Percentiles rank a stretch among this genome's conserved stretches.
Conservation (phyloP, 2,797 vertebrate species). For the Pipistrellus pipistrellus region DNA sequence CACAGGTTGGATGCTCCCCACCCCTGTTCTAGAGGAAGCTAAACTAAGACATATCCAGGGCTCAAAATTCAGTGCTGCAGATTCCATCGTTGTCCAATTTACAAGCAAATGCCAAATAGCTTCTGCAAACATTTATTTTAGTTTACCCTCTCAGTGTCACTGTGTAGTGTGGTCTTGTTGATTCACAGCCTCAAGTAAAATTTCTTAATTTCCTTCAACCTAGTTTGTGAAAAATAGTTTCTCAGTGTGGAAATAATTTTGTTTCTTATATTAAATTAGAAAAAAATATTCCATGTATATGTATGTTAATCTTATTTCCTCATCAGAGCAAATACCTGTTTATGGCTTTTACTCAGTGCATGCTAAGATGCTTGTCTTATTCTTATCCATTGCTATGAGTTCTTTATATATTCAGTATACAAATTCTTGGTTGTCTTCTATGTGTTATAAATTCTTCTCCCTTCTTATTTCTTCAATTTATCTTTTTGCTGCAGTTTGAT, state of each 20-base stretch:
- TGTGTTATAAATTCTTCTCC: background rate
- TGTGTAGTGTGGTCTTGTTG: background rate
- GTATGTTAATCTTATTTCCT: background rate
- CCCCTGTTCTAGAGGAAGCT: background rate
- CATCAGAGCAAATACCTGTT: background rate
- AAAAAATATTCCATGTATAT: background rate
- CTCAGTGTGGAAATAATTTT: background rate
- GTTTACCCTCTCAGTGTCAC: background rate
- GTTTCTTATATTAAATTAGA: background rate
- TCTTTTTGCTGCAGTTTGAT: background rate
- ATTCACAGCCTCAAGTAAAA: background rate
- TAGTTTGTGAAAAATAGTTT: background rate
- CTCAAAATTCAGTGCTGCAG: background rate
- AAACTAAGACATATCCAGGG: background rate
- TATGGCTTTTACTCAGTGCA: background rate
- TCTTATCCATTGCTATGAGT: background rate
- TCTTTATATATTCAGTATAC: background rate
- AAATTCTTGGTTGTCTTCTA: background rate
- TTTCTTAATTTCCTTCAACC: background rate
- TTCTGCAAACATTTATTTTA: background rate
- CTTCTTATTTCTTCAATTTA: background rate
- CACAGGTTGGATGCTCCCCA: too few relatives aligned
- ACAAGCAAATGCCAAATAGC: background rate
- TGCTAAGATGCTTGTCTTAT: background rate
- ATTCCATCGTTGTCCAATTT: background rate